Base-by-base conservation (phyloP, 2,797 vertebrate genomes). In the Danio aesculapii region DNA sequence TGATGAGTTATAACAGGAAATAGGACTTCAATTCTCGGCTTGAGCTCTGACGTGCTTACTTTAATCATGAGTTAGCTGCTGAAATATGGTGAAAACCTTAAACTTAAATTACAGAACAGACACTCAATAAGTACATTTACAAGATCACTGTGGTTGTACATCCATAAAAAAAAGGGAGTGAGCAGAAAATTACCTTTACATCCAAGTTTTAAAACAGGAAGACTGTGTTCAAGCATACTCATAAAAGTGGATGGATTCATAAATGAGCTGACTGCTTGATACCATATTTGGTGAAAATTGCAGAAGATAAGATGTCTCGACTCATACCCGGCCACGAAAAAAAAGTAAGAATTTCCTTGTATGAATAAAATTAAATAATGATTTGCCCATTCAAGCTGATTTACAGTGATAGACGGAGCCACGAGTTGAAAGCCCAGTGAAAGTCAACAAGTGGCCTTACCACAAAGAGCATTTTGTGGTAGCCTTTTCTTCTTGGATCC, bases 1-100 rank as follows among this genome's bases (percentile, higher is more conserved):
- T 83, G 83, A 67, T 91, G 87, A 91, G 89, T 88, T 88, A 92
- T 89, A 91, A 89, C 50, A 83, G 84, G 80, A 82, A 87, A 86
- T 52, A 62, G 44, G 74, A 71, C 66, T 80, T 64, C 8, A 59
- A 19, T 55, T 55, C 67, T 52, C 30, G 6, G 68, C 57, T 63
- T 55, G 55, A 46, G 12, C 41, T 79, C 75, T 86, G 62, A 74
- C 77, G 70, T 84, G 83, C 86, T 86, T 88, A 74, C 81, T 67
- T 84, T 79, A 55, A 86, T 92, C 80, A 67, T 79, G 85, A 85
- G 81, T 71, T 82, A 59, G 53, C 69, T 55, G 39, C 79, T 84
- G 81, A 87, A 82, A 83, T 83, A 84, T 83, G 86, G 87, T 86
- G 83, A 79, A 87, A 90, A 89, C 87, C 78, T 30, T 30, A 81